phyloP scores from a whole-genome alignment of 2,797 vertebrate genomes.

The Octomys mimax region DNA sequence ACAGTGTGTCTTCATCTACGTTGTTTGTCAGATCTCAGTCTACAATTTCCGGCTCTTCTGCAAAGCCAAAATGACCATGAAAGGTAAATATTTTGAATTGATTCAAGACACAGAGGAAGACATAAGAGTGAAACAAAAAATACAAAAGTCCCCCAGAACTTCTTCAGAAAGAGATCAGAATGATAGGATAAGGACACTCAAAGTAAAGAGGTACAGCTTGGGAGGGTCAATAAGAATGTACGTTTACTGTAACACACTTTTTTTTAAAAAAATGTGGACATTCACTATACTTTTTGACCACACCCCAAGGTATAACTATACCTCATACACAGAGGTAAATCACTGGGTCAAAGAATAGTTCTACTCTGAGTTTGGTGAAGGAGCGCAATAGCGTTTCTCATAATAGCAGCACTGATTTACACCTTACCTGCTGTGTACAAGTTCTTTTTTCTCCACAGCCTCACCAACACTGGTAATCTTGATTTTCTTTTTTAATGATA shows the following conservation, averaged over 20 bases:
- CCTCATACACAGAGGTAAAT: not conserved
- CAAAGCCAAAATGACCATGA: not conserved
- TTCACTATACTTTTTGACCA: not conserved
- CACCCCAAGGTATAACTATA: not conserved
- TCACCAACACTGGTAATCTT: not conserved
- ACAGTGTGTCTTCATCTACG: not conserved
- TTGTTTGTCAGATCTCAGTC: not conserved
- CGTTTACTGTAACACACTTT: not conserved
- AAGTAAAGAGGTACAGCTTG: not conserved
- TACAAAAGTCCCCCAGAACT: not conserved
- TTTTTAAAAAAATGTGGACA: not conserved
- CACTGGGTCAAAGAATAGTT: not conserved
- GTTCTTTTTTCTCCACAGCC: not conserved
- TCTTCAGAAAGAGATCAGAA: not conserved
- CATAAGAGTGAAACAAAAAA: not conserved
- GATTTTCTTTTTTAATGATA: not conserved
- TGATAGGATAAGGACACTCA: not conserved
- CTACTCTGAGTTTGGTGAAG: not conserved
- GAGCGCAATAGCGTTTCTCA: not conserved
- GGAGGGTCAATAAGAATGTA: not conserved
- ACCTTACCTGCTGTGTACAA: not conserved
- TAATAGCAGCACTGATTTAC: not conserved
- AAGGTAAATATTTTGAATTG: not conserved
- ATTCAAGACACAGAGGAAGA: not conserved
- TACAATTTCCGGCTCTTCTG: not conserved